Conservation (phyloP, 2,113 vertebrate species). For the Ardeotis arabs region DNA sequence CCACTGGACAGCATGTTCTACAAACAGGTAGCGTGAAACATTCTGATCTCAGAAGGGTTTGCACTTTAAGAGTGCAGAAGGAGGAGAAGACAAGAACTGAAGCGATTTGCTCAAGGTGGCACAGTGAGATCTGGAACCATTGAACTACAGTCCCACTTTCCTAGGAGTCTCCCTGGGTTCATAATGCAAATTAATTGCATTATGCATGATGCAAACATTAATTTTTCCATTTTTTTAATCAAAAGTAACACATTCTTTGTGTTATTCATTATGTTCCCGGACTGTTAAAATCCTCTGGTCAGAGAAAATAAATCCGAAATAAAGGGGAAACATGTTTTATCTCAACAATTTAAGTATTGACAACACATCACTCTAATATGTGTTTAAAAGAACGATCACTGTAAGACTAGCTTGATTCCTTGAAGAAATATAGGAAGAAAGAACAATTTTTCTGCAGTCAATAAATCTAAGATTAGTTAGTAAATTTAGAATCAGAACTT, state of each 20-base stretch:
- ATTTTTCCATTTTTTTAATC: not conserved
- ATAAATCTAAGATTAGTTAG: not conserved
- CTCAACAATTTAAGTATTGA: not conserved
- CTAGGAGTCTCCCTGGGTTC: not conserved
- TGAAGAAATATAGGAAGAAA: not conserved
- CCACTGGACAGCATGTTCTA: not conserved
- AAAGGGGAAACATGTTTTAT: not conserved
- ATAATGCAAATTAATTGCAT: not conserved
- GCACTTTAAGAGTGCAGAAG: not conserved
- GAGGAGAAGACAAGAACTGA: not conserved
- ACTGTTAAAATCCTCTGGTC: not conserved
- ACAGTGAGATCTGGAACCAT: not conserved
- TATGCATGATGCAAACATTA: not conserved
- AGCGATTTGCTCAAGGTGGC: not conserved
- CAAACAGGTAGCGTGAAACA: not conserved
- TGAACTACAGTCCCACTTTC: not conserved
- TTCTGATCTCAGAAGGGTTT: not conserved
- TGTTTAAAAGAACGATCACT: not conserved
- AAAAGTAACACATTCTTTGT: not conserved
- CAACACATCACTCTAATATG: not conserved
- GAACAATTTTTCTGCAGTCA: not conserved
- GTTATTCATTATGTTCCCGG: not conserved
- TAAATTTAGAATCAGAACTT: slow-evolving; percentile 39
- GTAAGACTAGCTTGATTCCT: not conserved
- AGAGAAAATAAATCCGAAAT: not conserved